Conservation (phyloP, 2,888 invertebrate species). For the Ctena decussata region DNA sequence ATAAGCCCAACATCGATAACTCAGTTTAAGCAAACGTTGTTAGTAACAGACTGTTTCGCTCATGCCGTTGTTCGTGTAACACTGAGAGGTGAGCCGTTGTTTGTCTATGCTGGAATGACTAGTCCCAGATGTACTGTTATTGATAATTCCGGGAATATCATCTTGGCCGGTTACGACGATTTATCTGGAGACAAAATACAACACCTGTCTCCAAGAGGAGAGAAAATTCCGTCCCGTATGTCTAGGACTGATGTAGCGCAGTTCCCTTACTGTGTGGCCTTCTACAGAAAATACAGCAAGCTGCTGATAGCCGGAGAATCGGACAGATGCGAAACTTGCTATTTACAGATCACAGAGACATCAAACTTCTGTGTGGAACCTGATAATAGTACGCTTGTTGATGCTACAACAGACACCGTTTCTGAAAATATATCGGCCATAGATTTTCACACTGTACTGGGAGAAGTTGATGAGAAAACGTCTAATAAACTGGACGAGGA, state of each 20-base stretch:
- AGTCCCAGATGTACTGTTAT: not conserved
- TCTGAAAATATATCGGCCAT: not conserved
- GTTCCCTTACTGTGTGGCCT: not conserved
- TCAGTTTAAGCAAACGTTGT: not conserved
- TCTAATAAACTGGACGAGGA: not conserved
- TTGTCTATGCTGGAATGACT: conserved; percentile 2
- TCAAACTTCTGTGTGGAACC: not conserved
- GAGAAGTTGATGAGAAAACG: not conserved
- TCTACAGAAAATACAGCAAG: not conserved
- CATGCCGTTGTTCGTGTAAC: not conserved
- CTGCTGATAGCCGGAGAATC: not conserved
- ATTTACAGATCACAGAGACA: not conserved
- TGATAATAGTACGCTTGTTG: not conserved
- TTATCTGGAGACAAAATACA: not conserved
- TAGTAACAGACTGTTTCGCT: not conserved
- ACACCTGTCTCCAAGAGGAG: not conserved
- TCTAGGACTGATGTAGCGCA: not conserved
- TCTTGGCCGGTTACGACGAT: not conserved
- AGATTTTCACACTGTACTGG: not conserved
- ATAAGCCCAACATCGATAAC: not conserved
- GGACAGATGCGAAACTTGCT: not conserved
- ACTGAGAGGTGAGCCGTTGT: not conserved
- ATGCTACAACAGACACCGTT: not conserved
- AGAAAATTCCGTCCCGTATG: not conserved
- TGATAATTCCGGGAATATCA: not conserved